These are phyloP conservation scores for Porites divaricata DNA, from an alignment of 92 coral and sea anemone species.

Conservation along the genomic window DNA sequence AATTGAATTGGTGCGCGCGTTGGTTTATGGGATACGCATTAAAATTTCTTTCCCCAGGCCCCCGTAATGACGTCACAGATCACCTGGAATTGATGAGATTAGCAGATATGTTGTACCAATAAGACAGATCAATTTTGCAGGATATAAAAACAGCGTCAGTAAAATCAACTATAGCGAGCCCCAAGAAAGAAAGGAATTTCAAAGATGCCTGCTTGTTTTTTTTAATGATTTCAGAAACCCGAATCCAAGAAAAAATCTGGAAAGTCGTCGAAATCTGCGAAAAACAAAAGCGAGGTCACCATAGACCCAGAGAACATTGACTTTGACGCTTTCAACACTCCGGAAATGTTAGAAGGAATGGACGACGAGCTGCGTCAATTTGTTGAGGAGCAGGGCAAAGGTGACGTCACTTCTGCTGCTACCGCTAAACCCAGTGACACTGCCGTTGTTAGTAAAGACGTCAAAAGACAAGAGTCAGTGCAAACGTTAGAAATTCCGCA, in stretches of 20 bases:
- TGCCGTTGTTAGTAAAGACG: slow-evolving; percentile 23
- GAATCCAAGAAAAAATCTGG: slow-evolving; percentile 65
- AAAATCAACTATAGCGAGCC: no score
- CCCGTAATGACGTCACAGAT: no score
- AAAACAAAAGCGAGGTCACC: slow-evolving; percentile 58
- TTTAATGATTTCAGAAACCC: slow-evolving; percentile 16
- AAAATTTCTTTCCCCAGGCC: no score
- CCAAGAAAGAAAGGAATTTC: not conserved
- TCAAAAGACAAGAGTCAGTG: slow-evolving; percentile 35
- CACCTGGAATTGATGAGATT: no score
- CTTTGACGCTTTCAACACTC: slow-evolving; percentile 80
- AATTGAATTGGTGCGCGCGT: no score
- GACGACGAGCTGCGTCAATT: slow-evolving; percentile 84
- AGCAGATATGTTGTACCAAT: no score
- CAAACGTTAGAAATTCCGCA: slow-evolving; percentile 62
- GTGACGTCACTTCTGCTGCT: slow-evolving; percentile 33
- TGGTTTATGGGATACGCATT: no score
- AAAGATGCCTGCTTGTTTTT: not conserved
- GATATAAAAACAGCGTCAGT: no score
- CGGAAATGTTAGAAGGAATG: slow-evolving; percentile 88
- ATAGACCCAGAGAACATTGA: slow-evolving; percentile 85
- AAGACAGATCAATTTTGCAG: no score
- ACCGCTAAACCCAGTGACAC: slow-evolving; percentile 10
- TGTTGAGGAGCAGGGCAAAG: slow-evolving; percentile 65
- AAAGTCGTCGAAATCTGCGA: slow-evolving; percentile 52